Conservation (phyloP, 2,888 invertebrate genomes). For the Drosophila fungiperda region DNA sequence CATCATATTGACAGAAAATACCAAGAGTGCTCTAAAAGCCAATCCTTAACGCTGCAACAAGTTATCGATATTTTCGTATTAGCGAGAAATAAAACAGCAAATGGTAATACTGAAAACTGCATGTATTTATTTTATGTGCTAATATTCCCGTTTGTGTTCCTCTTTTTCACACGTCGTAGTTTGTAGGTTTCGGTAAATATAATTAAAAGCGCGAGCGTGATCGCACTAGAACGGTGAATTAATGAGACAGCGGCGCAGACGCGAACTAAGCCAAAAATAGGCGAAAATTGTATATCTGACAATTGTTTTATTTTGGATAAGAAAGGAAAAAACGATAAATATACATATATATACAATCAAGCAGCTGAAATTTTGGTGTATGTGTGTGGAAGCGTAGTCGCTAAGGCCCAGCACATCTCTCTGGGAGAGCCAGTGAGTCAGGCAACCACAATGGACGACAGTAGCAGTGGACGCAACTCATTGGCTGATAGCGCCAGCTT, state of each 20-base stretch:
- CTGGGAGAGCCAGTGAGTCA: background rate
- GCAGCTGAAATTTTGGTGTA: background rate
- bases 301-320: slow-evolving; percentile 30
- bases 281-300: slow-evolving; percentile 15
- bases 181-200: slow-evolving; percentile 10
- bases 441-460: slow-evolving; percentile 65
- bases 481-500: slow-evolving; percentile 63
- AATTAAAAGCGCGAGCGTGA: slow-evolving; percentile 12
- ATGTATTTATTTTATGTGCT: slow-evolving; percentile 30
- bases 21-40: slow-evolving; percentile 27
- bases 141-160: background rate
- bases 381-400: slow-evolving; percentile 14
- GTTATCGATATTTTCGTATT: slow-evolving; percentile 45
- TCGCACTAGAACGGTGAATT: slow-evolving; percentile 26
- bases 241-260: slow-evolving; percentile 43
- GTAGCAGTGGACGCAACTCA: slow-evolving; percentile 67
- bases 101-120: slow-evolving; percentile 37
- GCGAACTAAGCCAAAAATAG: slow-evolving; percentile 42
- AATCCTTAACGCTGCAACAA: slow-evolving; percentile 43
- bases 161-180: slow-evolving; percentile 25
- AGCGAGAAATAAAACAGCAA: slow-evolving; percentile 46
- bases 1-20: slow-evolving; percentile 28
- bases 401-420: background rate
- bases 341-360: background rate
- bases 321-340: background rate